Conservation (phyloP, 2,888 invertebrate genomes). For the Nomada ruficornis region DNA sequence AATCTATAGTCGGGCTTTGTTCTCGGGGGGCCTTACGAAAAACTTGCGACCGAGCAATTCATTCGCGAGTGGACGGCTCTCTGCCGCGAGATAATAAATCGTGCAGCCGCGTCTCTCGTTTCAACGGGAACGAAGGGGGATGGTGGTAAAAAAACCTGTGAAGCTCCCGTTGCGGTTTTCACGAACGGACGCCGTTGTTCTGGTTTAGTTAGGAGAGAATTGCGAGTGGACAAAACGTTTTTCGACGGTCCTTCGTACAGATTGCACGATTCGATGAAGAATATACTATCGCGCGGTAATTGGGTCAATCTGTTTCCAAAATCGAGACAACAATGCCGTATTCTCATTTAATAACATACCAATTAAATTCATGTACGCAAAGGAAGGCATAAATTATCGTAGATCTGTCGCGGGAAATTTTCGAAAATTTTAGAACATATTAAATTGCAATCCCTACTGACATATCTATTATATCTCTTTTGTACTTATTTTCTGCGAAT, state of each 20-base stretch:
- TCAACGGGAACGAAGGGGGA: conserved; percentile 2
- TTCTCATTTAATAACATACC: no score
- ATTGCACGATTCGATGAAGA: not conserved
- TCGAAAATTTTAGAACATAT: no score
- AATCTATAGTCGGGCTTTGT: conserved; percentile 71
- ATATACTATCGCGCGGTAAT: not conserved
- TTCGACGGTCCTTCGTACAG: not conserved
- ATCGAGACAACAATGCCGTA: no score
- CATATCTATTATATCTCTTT: no score
- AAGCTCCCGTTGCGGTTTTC: conserved; percentile 24
- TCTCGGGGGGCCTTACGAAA: conserved; percentile 67
- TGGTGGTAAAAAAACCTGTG: conserved; percentile 25
- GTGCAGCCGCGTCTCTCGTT: conserved; percentile 45
- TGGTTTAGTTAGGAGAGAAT: not conserved
- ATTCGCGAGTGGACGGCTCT: conserved; percentile 64
- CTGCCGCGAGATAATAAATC: conserved; percentile 67
- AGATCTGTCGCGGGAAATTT: no score
- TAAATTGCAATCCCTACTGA: no score
- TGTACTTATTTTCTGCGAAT: no score
- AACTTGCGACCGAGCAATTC: conserved; percentile 69
- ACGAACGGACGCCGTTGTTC: conserved; percentile 9
- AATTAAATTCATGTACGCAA: no score
- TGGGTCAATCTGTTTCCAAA: no score
- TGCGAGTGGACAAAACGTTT: no score
- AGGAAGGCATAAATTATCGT: no score